phyloP scores from a whole-genome alignment of 1,140 invertebrate genomes.

The Maconellicoccus hirsutus region DNA sequence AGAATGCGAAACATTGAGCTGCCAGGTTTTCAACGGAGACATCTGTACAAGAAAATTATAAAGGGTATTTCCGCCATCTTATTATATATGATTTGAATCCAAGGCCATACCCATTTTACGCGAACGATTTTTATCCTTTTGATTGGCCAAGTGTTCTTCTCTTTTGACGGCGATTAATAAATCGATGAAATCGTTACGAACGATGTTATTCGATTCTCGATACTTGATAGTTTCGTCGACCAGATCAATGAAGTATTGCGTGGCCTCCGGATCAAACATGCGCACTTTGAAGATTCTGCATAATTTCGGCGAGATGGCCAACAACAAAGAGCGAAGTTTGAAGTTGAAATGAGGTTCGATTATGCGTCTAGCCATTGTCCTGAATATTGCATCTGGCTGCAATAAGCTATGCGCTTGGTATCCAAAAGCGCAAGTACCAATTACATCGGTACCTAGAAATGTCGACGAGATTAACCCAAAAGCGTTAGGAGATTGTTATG shows the following conservation, averaged over 20 bases:
- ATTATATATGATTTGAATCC: too few species aligned
- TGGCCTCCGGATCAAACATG: constrained; percentile 24
- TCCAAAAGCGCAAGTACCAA: constrained; percentile 44
- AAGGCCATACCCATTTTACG: background rate
- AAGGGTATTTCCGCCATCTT: background rate
- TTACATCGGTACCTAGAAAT: constrained; percentile 39
- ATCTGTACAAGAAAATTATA: constrained; percentile 23
- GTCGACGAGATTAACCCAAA: background rate
- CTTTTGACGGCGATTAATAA: constrained; percentile 26
- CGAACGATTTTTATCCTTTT: background rate
- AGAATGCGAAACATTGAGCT: constrained; percentile 35
- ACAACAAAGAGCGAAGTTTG: background rate
- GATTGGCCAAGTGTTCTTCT: background rate
- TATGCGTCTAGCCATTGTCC: constrained; percentile 8
- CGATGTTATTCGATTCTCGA: constrained; percentile 29
- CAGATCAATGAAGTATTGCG: constrained; percentile 30
- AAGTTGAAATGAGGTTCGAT: constrained; percentile 14
- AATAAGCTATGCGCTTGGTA: background rate
- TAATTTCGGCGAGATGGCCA: background rate
- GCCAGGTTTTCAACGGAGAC: constrained; percentile 24
- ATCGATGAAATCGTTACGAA: constrained; percentile 35
- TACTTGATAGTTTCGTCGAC: constrained; percentile 31
- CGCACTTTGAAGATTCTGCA: constrained; percentile 3
- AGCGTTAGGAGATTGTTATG: background rate
- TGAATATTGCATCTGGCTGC: background rate